A percentile compares a stretch with the other conserved stretches of the same genome.
Evolutionary conservation across 2,113 vertebrate genomes (phyloP).

Genomic region (Paralichthys olivaceus): DNA sequence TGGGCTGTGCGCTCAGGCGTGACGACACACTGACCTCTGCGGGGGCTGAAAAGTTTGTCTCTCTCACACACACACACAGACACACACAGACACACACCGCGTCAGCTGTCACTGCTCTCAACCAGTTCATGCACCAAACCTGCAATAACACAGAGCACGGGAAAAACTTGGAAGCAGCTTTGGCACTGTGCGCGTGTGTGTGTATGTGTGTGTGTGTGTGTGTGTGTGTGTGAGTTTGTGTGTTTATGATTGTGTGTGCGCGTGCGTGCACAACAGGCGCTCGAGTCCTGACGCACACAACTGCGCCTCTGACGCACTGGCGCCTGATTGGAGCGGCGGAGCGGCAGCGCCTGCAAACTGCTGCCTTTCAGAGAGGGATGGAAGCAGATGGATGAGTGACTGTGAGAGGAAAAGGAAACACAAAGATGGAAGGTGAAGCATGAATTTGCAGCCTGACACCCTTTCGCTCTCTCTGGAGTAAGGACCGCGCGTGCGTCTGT

Average conservation of each 20-base stretch:
- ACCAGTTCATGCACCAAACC: background rate
- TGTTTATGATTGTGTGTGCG: background rate
- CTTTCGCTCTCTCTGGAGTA: background rate
- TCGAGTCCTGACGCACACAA: slow-evolving; percentile 57
- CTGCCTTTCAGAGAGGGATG: background rate
- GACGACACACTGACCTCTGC: slow-evolving; percentile 60
- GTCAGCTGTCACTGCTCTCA: background rate
- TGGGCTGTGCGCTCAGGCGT: slow-evolving; percentile 52
- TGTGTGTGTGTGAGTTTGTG: background rate
- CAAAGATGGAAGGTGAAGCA: background rate
- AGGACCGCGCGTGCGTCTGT: background rate
- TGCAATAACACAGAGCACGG: background rate
- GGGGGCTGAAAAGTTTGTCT: slow-evolving; percentile 20
- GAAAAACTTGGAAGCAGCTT: no score
- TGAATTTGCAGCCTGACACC: background rate
- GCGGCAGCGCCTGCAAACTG: slow-evolving; percentile 9
- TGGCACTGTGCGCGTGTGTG: no score
- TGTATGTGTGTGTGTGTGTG: background rate
- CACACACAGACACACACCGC: background rate
- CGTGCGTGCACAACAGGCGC: slow-evolving; percentile 46
- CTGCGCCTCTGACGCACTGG: slow-evolving; percentile 69
- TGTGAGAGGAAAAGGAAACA: background rate
- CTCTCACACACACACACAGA: background rate
- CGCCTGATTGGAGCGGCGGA: slow-evolving; percentile 58
- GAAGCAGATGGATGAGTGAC: background rate